Evolutionary conservation across 92 coral and sea anemone species (phyloP), one percentile per base, ranked within the genome.

Genomic region (Chrysogorgia sp.): DNA sequence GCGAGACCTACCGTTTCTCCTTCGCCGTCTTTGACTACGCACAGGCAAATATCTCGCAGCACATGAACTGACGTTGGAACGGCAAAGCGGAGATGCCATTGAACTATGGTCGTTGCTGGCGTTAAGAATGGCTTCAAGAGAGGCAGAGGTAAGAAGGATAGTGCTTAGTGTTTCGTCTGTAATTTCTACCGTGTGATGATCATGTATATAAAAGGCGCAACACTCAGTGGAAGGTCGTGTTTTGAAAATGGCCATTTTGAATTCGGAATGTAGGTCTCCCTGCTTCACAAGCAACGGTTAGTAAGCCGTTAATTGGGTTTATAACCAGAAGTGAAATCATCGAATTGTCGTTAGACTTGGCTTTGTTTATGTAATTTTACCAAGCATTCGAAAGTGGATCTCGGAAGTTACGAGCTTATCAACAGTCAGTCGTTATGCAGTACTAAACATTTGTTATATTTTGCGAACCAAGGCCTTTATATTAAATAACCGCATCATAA

Each of bases 1-100:
- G 10, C 76, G 60, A 49, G 12, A n/a, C 10, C 53, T 47, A 47
- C 7, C 53, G 2, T 12, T 47, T 47, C 15, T 37, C 14, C n/a
- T 47, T 15, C 15, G 53, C 17, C 53, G n/a, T 47, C n/a, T 15
- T n/a, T 2, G 15, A 47, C 53, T 2, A 47, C 53, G 53, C 7
- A 12, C 2, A 47, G 10, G n/a, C 2, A 47, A 15, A 47, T 7
- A 47, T 37, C n/a, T 37, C 43, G 43, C 43, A 4, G 43, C n/a
- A 37, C 6, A 37, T 4, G 43, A 12, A 37, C 6, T 37, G 6
- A 37, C 43, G 43, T 4, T 4, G 6, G 12, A 5, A 17, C 21
- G 34, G 47, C 26, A 26, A 67, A 37, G 29, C n/a, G 59, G 76
- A 26, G 61, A 69, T 69, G 76, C 41, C 24, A 25, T 25, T 30